Conservation (phyloP, 2,797 vertebrate species). For the Pangasius krempfi region DNA sequence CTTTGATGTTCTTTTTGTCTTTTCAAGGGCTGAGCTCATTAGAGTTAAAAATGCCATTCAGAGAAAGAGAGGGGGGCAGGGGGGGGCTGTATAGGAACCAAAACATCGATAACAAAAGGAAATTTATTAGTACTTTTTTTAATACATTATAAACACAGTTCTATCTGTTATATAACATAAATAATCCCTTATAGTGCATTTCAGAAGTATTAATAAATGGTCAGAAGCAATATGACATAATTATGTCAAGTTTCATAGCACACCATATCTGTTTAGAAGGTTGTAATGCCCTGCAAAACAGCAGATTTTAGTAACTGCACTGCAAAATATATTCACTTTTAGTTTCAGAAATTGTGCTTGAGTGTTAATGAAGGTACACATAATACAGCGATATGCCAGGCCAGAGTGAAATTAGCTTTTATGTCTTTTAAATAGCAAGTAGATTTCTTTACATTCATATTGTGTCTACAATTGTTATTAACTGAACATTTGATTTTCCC, state of each 20-base stretch:
- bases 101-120: not conserved
- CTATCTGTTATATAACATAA: not conserved
- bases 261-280: not conserved
- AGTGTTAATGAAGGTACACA: not conserved
- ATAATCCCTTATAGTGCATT: not conserved
- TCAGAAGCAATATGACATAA: not conserved
- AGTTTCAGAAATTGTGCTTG: not conserved
- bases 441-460: not conserved
- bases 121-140: not conserved
- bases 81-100: not conserved
- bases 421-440: not conserved
- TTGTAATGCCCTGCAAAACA: not conserved
- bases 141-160: not conserved
- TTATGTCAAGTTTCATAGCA: not conserved
- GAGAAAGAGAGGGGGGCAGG: not conserved
- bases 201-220: not conserved
- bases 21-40: constrained; percentile 54
- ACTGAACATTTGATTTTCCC: not conserved
- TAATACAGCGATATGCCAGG: not conserved
- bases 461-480: not conserved
- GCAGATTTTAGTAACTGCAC: not conserved
- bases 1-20: constrained; percentile 66
- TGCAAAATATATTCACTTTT: not conserved
- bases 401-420: not conserved
- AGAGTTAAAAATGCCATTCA: constrained; percentile 43